phyloP scores from a whole-genome alignment of 92 coral and sea anemone species.

The Montipora capitata region DNA sequence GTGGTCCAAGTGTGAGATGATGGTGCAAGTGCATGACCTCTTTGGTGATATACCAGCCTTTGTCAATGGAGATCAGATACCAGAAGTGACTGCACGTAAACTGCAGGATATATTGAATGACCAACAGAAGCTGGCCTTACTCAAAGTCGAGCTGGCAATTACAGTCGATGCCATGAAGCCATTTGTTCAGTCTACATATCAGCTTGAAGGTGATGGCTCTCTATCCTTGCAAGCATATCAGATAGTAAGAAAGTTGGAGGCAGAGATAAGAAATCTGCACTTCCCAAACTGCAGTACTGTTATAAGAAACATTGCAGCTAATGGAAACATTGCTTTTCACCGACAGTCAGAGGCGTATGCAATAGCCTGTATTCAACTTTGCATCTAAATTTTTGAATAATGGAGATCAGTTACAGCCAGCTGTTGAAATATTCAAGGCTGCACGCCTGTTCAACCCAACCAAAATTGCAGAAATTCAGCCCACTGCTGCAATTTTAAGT shows the following conservation, averaged over 20 bases:
- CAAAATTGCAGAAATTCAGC: conserved; percentile 58
- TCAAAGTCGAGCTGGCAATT: conserved; percentile 60
- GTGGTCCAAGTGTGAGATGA: conserved; percentile 65
- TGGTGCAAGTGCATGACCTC: conserved; percentile 69
- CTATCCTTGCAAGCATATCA: conserved; percentile 57
- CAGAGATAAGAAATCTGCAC: conserved; percentile 68
- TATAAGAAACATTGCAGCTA: conserved; percentile 51
- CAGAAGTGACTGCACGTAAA: conserved; percentile 47
- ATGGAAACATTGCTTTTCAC: conserved; percentile 62
- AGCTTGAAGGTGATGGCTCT: conserved; percentile 26
- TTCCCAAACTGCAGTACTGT: conserved; percentile 58
- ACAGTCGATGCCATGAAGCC: conserved; percentile 67
- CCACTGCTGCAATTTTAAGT: conserved; percentile 60
- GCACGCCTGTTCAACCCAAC: conserved; percentile 64
- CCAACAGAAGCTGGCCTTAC: conserved; percentile 56
- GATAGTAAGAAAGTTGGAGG: conserved; percentile 54
- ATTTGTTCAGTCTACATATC: conserved; percentile 63
- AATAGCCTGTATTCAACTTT: conserved; percentile 53
- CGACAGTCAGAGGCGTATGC: conserved; percentile 54
- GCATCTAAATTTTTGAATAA: conserved; percentile 35
- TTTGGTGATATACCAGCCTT: conserved; percentile 66
- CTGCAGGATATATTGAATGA: conserved; percentile 55
- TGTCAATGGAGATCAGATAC: conserved; percentile 53
- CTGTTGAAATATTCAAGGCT: conserved; percentile 31
- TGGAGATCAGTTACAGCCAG: conserved; percentile 55